These are phyloP conservation scores for Neodon shergylaensis DNA, from an alignment of 2,113 vertebrate species.

Conservation along the genomic window DNA sequence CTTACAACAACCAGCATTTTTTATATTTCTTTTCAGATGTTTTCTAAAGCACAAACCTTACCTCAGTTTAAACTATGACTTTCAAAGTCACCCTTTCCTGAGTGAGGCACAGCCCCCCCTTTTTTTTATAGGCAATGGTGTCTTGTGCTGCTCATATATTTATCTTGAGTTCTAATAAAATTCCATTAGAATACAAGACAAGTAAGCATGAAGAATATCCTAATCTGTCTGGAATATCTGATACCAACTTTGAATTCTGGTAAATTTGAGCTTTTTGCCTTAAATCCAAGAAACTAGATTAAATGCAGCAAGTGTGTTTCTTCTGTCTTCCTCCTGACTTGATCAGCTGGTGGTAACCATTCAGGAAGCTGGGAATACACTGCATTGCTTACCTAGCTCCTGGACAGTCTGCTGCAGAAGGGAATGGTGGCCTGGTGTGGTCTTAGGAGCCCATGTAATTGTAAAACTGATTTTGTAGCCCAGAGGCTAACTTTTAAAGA, in stretches of 20 bases:
- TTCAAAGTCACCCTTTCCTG: neutral
- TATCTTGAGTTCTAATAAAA: neutral
- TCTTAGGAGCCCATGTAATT: neutral
- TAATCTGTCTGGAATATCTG: neutral
- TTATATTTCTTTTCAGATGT: neutral
- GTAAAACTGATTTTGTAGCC: slow-evolving; percentile 7
- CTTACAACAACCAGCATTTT: slow-evolving; percentile 6
- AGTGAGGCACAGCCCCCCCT: neutral
- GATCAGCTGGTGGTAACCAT: neutral
- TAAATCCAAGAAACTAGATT: neutral
- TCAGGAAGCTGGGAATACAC: neutral
- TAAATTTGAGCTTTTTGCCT: neutral
- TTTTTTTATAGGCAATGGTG: neutral
- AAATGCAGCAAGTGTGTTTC: neutral
- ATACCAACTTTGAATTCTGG: slow-evolving; percentile 9
- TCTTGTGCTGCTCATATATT: neutral
- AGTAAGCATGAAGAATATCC: neutral
- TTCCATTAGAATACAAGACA: neutral
- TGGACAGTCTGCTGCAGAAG: neutral
- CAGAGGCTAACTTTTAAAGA: neutral
- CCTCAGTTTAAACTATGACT: neutral
- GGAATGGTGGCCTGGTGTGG: neutral
- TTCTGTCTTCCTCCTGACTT: neutral
- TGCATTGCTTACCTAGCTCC: neutral
- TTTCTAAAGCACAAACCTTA: neutral